Evolutionary conservation across 2,113 vertebrate species (phyloP).

Genomic region (Oncorhynchus masou): DNA sequence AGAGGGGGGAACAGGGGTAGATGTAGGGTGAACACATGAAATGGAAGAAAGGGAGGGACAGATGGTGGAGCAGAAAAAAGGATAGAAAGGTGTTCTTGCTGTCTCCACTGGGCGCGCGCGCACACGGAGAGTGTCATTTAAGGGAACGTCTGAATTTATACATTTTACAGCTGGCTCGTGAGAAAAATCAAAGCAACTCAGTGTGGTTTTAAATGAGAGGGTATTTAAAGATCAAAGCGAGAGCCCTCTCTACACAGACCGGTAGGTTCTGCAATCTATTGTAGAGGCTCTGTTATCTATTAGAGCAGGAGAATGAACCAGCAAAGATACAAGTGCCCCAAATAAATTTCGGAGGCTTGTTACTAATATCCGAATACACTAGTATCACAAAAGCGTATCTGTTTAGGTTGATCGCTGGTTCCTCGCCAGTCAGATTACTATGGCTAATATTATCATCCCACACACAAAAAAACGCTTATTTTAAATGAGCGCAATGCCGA

Average conservation of each 20-base stretch:
- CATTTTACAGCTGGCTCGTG: slow-evolving; percentile 27
- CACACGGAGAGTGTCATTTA: slow-evolving; percentile 53
- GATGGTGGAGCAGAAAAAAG: slow-evolving; percentile 62
- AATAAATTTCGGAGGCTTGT: neutral
- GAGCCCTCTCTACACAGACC: slow-evolving; percentile 49
- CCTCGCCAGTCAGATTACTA: slow-evolving; percentile 33
- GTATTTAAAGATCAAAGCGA: slow-evolving; percentile 76
- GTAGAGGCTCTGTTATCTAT: slow-evolving; percentile 51
- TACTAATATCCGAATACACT: neutral
- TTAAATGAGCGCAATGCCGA: slow-evolving; percentile 41
- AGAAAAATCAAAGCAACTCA: slow-evolving; percentile 66
- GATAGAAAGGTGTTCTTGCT: slow-evolving; percentile 62
- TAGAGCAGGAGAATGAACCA: slow-evolving; percentile 11
- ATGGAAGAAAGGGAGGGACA: slow-evolving; percentile 75
- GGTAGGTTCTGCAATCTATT: slow-evolving; percentile 53
- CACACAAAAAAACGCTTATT: slow-evolving; percentile 35
- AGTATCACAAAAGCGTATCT: slow-evolving; percentile 36
- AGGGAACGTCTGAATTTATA: slow-evolving; percentile 67
- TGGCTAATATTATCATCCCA: slow-evolving; percentile 22
- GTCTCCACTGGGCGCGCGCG: slow-evolving; percentile 51
- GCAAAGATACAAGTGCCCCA: neutral
- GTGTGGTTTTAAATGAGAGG: slow-evolving; percentile 69
- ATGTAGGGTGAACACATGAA: slow-evolving; percentile 70
- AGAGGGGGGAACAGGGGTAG: too few relatives aligned
- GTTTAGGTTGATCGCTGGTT: slow-evolving; percentile 41